Evolutionary conservation across 2,797 vertebrate species (phyloP).

Genomic region (Leptodactylus fallax): DNA sequence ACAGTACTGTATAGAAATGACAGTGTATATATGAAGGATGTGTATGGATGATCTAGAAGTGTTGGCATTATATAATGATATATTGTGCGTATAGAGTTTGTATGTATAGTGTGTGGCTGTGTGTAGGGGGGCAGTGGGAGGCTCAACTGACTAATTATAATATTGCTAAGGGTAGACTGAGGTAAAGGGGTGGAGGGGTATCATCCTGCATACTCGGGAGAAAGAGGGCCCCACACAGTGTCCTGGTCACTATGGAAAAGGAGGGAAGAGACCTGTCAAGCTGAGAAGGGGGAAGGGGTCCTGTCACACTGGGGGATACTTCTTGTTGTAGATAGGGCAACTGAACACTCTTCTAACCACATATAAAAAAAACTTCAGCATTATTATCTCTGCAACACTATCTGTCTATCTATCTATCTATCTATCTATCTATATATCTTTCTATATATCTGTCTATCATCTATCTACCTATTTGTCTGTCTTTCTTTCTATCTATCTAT

Average conservation of each 20-base stretch:
- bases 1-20: too few relatives aligned
- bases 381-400: neutral
- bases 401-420: neutral
- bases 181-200: neutral
- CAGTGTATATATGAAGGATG: too few relatives aligned
- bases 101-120: neutral
- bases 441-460: neutral
- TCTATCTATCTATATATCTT: neutral
- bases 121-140: neutral
- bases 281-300: neutral
- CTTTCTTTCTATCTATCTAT: neutral
- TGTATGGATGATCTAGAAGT: neutral
- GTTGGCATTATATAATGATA: too few relatives aligned
- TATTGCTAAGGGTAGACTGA: neutral
- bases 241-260: neutral
- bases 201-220: neutral
- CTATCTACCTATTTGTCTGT: neutral
- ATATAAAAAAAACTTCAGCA: neutral
- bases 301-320: neutral
- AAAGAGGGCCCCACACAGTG: neutral
- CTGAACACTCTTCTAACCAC: neutral
- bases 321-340: neutral
- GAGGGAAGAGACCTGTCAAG: neutral
- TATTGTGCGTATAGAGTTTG: too few relatives aligned
- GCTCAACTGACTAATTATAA: neutral